phyloP scores from a whole-genome alignment of 2,113 vertebrate genomes.

The Erythrocebus patas region DNA sequence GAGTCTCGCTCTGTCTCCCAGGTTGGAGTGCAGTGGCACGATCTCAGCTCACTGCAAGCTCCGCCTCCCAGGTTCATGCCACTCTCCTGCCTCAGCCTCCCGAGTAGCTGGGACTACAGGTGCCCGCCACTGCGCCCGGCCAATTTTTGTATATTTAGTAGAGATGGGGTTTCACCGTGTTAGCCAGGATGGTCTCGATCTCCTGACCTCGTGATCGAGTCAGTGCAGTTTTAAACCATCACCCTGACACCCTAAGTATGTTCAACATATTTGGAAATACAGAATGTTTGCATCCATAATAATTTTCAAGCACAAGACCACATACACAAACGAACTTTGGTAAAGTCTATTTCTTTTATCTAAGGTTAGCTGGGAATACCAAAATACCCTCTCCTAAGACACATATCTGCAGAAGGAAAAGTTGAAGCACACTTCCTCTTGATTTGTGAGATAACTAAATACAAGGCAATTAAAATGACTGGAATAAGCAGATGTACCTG shows the following conservation, averaged over 20 bases:
- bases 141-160: no score
- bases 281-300: not conserved
- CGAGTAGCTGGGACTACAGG: no score
- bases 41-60: no score
- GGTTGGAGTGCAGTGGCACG: no score
- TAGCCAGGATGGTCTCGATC: no score
- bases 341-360: not conserved
- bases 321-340: not conserved
- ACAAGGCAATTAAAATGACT: not conserved
- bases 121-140: fast-evolving
- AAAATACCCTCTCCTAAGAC: not conserved
- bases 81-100: no score
- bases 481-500: not conserved
- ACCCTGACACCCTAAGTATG: not conserved
- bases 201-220: not conserved
- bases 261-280: not conserved
- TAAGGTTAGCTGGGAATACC: not conserved
- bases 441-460: not conserved
- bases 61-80: no score
- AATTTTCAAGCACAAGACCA: not conserved
- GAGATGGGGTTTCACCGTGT: no score
- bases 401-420: not conserved
- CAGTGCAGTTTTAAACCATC: not conserved
- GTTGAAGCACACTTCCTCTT: not conserved
- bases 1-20: no score